Base-by-base conservation (phyloP, 2,888 invertebrate genomes). In the Pachliopta kotzebuea region DNA sequence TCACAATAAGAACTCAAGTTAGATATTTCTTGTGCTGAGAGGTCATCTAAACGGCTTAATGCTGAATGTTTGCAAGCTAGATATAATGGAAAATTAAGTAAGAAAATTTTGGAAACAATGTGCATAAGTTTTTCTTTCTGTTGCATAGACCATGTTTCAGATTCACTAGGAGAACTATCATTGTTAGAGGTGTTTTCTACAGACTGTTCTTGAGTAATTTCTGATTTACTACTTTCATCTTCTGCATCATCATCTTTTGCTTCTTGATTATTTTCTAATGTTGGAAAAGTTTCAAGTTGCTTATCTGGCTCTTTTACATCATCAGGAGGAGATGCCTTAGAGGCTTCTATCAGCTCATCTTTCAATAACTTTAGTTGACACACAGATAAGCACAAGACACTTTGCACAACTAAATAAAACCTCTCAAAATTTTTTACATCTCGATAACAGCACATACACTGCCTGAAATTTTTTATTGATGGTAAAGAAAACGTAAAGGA, bases 361-460 rank as follows among this genome's bases (percentile, higher is more conserved):
- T 93, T 93, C 9, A 96, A 93, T 76, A 94, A 93, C 86, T 96
- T 96, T 59, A 98, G 92, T 83, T 97, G 95, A 81, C 96, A 95
- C 66, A 98, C 95, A 58, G 96, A 95, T 73, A 97, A 93, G 76
- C 95, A 95, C 67, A 98, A 94, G 74, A 98, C 94, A 70, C 97
- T 96, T 84, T 98, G 98, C 50, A 97, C 96, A 74, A 98, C 93
- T 78, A 96, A 93, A 85, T 97, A 97, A 84, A 98, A 96, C 73
- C 97, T 94, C 81, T 98, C 98, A 88, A 97, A 96, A 87, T 98
- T 98, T 86, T 97, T 97, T 65, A 95, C 94, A 90, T 98, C 98
- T 74, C 98, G 94, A 86, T 97, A 98, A 87, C 97, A 96, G 88
- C 98, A 98, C 95, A 98, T 97, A 83, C 98, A 98, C 92, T 98